Percentiles rank a stretch among this genome's conserved stretches.
phyloP scores from a whole-genome alignment of 2,888 invertebrate species.

The Plusia festucae region DNA sequence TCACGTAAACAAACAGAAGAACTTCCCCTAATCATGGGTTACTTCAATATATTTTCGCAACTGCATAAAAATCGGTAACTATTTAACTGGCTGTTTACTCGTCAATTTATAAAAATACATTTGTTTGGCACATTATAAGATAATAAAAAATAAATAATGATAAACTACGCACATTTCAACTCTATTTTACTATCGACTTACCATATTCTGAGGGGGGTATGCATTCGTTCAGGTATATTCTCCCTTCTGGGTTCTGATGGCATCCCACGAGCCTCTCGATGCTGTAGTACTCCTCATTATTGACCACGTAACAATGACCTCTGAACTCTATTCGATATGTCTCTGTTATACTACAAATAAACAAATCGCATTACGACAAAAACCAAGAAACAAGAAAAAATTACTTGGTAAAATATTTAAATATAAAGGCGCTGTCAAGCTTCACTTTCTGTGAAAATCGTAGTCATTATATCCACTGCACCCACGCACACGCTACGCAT shows the following conservation, averaged over 20 bases:
- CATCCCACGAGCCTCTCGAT: constrained; percentile 90
- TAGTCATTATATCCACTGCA: too few species aligned
- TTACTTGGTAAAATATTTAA: too few species aligned
- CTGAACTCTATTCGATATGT: constrained; percentile 91
- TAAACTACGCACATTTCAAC: neutral
- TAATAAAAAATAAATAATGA: neutral
- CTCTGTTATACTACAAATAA: constrained; percentile 89
- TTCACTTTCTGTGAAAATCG: too few species aligned
- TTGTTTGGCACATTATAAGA: too few species aligned
- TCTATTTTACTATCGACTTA: constrained; percentile 69
- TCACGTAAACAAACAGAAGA: neutral
- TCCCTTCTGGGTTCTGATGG: constrained; percentile 90
- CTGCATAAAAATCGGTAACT: too few species aligned
- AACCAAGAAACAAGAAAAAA: neutral
- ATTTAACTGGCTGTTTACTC: too few species aligned
- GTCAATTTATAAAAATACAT: too few species aligned
- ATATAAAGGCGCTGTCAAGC: too few species aligned
- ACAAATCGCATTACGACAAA: neutral
- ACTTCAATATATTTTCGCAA: too few species aligned
- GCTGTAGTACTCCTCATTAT: constrained; percentile 90
- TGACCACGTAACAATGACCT: constrained; percentile 85
- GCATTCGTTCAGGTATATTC: constrained; percentile 92
- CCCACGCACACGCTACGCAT: too few species aligned
- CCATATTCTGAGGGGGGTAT: constrained; percentile 97
- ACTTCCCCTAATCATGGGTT: too few species aligned